Evolutionary conservation across 2,797 vertebrate genomes (phyloP).

Genomic region (Spatula clypeata): DNA sequence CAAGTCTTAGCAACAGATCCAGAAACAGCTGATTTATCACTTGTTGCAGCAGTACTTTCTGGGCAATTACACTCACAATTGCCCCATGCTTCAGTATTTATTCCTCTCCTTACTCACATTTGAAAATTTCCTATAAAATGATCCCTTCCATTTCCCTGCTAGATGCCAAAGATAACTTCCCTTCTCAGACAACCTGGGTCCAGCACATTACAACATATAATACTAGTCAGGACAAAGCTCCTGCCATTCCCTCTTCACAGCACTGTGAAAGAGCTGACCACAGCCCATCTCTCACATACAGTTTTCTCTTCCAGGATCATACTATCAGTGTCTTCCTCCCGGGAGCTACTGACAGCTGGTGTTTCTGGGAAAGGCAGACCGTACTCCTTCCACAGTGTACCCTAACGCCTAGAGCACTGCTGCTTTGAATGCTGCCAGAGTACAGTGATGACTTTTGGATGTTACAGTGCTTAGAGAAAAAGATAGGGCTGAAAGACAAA

Average conservation of each 20-base stretch:
- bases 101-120: background rate
- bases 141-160: background rate
- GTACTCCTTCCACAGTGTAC: background rate
- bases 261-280: background rate
- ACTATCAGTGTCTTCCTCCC: background rate
- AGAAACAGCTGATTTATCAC: background rate
- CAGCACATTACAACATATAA: accelerated
- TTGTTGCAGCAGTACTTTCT: background rate
- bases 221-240: accelerated
- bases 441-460: accelerated
- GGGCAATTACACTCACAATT: background rate
- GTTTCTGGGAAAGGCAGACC: background rate
- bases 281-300: background rate
- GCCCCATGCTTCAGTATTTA: background rate
- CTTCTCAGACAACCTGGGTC: background rate
- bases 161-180: background rate
- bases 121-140: background rate
- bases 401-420: background rate
- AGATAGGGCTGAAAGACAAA: background rate
- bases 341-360: background rate
- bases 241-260: background rate
- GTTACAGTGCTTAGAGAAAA: background rate
- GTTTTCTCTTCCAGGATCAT: background rate
- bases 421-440: background rate
- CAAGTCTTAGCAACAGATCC: background rate